Conservation (phyloP, 1,140 invertebrate genomes). For the Hormaphis cornu region DNA sequence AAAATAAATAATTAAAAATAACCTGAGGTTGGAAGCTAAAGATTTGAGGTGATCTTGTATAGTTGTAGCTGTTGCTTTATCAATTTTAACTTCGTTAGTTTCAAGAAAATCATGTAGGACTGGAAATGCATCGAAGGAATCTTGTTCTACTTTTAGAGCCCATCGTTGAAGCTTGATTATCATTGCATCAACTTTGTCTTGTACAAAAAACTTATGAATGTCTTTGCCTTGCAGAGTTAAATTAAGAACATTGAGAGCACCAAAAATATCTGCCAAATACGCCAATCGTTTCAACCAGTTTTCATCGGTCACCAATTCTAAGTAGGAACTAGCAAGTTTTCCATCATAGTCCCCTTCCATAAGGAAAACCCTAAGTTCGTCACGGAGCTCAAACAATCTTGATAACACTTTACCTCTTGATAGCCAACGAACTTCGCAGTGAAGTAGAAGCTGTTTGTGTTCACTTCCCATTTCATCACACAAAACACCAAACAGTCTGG, state of each 20-base stretch:
- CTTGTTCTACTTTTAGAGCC: slow-evolving; percentile 1
- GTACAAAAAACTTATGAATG: slow-evolving; percentile 37
- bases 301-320: not conserved
- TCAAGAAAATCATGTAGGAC: not conserved
- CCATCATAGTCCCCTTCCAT: not conserved
- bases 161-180: slow-evolving; percentile 34
- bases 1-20: slow-evolving; percentile 3
- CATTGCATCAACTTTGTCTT: slow-evolving; percentile 38
- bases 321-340: not conserved
- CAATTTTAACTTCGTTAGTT: slow-evolving; percentile 4
- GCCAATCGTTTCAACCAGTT: not conserved
- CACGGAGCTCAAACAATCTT: slow-evolving; percentile 41
- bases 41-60: not conserved
- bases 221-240: slow-evolving; percentile 9
- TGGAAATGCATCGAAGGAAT: not conserved
- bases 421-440: slow-evolving; percentile 41
- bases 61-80: slow-evolving; percentile 3
- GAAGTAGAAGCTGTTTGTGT: slow-evolving; percentile 40
- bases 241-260: slow-evolving; percentile 4
- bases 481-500: slow-evolving; percentile 35
- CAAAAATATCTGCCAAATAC: slow-evolving; percentile 7
- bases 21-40: slow-evolving; percentile 8
- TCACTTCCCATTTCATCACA: slow-evolving; percentile 41
- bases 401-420: slow-evolving; percentile 41
- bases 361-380: slow-evolving; percentile 34